phyloP scores from a whole-genome alignment of 2,797 vertebrate species.

The Dryobates pubescens region DNA sequence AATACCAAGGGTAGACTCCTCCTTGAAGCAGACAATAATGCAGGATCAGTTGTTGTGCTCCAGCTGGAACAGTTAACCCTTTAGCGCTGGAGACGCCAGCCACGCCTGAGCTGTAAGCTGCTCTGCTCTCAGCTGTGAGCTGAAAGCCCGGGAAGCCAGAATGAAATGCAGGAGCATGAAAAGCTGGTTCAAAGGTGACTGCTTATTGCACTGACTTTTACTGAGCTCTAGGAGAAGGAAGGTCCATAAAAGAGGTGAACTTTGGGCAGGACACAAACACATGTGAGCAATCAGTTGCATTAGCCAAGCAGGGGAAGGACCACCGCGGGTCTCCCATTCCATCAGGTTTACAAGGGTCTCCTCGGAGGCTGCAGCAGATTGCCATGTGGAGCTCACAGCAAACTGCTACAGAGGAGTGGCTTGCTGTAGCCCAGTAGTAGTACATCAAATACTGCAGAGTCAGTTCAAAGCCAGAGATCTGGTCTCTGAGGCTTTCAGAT shows the following conservation, averaged over 20 bases:
- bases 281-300: neutral
- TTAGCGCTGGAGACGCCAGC: neutral
- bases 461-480: neutral
- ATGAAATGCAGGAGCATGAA: neutral
- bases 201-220: neutral
- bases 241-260: slow-evolving; percentile 7
- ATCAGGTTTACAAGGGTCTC: neutral
- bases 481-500: neutral
- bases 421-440: neutral
- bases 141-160: neutral
- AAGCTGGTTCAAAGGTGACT: neutral
- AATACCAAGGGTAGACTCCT: neutral
- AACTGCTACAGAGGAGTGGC: neutral
- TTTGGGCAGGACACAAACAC: slow-evolving; percentile 19
- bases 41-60: neutral
- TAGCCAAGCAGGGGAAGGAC: neutral
- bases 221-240: slow-evolving; percentile 1
- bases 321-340: neutral
- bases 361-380: neutral
- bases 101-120: neutral
- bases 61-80: neutral
- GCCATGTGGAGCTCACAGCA: neutral
- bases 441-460: neutral
- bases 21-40: neutral
- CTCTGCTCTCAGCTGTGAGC: neutral